A percentile compares a stretch with the other conserved stretches of the same genome.
Evolutionary conservation across 2,888 invertebrate genomes (phyloP).

Genomic region (Rhyacophila evoluta): DNA sequence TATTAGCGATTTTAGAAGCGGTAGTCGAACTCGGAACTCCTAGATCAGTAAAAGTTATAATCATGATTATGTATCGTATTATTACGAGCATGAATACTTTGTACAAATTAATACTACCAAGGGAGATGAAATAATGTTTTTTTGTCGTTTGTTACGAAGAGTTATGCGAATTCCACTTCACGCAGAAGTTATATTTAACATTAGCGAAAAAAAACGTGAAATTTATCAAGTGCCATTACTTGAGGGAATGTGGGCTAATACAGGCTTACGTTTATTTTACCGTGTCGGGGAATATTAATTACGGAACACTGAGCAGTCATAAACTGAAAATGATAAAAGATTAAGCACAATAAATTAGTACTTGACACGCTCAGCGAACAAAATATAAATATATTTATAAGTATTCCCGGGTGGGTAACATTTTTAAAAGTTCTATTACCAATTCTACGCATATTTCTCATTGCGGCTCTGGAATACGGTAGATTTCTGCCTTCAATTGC

Average conservation of each 20-base stretch:
- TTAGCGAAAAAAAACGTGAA: slow-evolving; percentile 36
- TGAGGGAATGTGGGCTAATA: slow-evolving; percentile 35
- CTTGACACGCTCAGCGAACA: slow-evolving; percentile 6
- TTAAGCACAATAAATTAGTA: slow-evolving; percentile 23
- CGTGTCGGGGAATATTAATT: slow-evolving; percentile 36
- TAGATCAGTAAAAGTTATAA: too few relatives aligned
- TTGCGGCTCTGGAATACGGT: too few relatives aligned
- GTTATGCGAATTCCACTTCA: neutral
- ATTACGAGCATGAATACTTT: too few relatives aligned
- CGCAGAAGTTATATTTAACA: neutral
- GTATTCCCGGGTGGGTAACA: slow-evolving; percentile 3
- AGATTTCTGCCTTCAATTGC: too few relatives aligned
- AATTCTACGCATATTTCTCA: neutral
- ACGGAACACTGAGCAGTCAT: slow-evolving; percentile 27
- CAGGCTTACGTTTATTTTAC: slow-evolving; percentile 21
- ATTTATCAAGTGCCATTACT: slow-evolving; percentile 26
- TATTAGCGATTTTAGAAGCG: too few relatives aligned
- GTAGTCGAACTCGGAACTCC: too few relatives aligned
- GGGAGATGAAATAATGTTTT: neutral
- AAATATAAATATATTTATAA: too few relatives aligned
- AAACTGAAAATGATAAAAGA: slow-evolving; percentile 27
- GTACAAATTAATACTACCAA: neutral
- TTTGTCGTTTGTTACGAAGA: neutral
- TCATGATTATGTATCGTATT: too few relatives aligned
- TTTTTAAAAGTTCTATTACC: neutral